Conservation (phyloP, 2,888 invertebrate genomes). For the Charanyca ferruginea region DNA sequence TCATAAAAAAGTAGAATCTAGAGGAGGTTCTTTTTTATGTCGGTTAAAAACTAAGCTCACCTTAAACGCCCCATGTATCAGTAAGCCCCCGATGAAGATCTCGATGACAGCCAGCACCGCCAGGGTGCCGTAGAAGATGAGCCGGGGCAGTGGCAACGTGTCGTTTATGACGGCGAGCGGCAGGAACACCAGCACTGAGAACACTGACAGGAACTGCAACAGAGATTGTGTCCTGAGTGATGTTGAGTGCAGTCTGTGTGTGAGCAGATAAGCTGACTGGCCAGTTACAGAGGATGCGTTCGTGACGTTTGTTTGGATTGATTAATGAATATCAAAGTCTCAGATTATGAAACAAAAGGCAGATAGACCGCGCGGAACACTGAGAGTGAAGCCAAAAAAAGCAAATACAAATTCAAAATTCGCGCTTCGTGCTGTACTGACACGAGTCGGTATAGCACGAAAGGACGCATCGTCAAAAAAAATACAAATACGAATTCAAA, state of each 20-base stretch:
- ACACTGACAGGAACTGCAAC: constrained; percentile 72
- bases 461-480: too few relatives aligned
- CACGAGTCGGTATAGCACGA: too few relatives aligned
- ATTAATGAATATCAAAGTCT: too few relatives aligned
- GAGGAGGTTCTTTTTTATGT: too few relatives aligned
- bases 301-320: constrained; percentile 11
- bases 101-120: constrained; percentile 69
- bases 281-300: not conserved
- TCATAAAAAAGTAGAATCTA: too few relatives aligned
- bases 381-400: too few relatives aligned
- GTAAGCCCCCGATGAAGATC: constrained; percentile 71
- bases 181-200: constrained; percentile 71
- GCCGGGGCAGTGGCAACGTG: constrained; percentile 65
- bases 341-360: too few relatives aligned
- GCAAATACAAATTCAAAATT: too few relatives aligned
- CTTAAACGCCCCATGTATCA: constrained; percentile 78
- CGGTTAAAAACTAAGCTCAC: constrained; percentile 64
- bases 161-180: constrained; percentile 69
- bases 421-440: too few relatives aligned
- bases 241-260: not conserved
- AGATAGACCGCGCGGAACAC: too few relatives aligned
- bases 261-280: constrained; percentile 23
- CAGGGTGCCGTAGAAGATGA: constrained; percentile 73
- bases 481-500: too few relatives aligned
- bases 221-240: constrained; percentile 5